Evolutionary conservation across 1,140 invertebrate genomes (phyloP).

Genomic region (Lineus longissimus): DNA sequence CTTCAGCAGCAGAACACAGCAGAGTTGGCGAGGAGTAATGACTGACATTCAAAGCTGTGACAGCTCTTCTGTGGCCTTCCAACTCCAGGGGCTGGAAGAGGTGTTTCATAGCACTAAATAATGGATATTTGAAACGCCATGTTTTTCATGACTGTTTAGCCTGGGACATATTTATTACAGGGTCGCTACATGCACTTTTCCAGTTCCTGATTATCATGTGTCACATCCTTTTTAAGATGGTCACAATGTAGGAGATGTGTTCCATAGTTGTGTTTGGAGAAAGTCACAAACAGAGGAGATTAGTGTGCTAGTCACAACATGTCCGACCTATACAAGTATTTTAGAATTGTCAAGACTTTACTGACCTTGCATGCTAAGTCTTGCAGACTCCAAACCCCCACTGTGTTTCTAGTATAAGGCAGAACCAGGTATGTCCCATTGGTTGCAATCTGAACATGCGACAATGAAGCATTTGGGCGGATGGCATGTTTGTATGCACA

Average conservation of each 20-base stretch:
- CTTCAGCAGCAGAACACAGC: conserved; percentile 28
- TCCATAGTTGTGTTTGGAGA: too few relatives aligned
- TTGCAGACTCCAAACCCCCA: conserved; percentile 28
- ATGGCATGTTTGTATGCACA: too few relatives aligned
- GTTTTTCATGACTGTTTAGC: too few relatives aligned
- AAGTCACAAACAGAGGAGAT: too few relatives aligned
- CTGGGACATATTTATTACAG: neutral
- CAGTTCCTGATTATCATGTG: neutral
- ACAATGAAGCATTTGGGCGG: too few relatives aligned
- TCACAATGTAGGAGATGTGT: too few relatives aligned
- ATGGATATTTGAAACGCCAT: too few relatives aligned
- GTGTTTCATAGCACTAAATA: too few relatives aligned
- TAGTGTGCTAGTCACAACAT: too few relatives aligned
- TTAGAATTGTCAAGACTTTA: too few relatives aligned
- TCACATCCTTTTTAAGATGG: neutral
- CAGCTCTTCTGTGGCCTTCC: conserved; percentile 21
- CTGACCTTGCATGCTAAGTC: conserved; percentile 17
- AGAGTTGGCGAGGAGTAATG: conserved; percentile 22
- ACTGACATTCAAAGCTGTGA: conserved; percentile 26
- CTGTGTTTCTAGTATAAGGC: conserved; percentile 20
- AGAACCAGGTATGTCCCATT: conserved; percentile 30
- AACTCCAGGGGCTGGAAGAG: conserved; percentile 22
- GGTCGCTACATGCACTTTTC: neutral
- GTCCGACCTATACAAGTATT: too few relatives aligned
- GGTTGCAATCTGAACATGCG: conserved; percentile 23